phyloP scores from a whole-genome alignment of 2,797 vertebrate genomes.

The Labroides dimidiatus region DNA sequence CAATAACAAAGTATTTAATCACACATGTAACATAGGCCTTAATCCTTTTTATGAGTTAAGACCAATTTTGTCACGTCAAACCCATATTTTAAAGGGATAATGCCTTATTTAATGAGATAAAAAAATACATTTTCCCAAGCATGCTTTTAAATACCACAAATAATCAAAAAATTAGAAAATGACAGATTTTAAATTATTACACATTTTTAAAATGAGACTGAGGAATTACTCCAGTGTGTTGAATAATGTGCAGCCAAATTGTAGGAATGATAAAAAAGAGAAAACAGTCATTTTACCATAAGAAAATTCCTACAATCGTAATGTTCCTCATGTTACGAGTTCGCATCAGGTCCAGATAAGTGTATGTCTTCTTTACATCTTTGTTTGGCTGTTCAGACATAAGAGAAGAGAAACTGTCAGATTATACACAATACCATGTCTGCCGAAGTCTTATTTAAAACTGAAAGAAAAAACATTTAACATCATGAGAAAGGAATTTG shows the following conservation, averaged over 20 bases:
- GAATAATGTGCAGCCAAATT: not conserved
- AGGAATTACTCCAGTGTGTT: not conserved
- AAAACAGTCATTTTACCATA: conserved; percentile 64
- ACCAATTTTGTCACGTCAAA: no score
- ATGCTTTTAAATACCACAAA: no score
- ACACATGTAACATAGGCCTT: not conserved
- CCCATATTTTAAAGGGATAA: no score
- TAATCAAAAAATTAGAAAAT: no score
- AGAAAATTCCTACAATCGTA: conserved; percentile 51
- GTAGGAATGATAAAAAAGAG: not conserved
- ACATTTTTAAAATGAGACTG: not conserved
- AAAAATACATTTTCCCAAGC: no score
- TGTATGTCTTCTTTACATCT: conserved; percentile 22
- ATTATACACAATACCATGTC: not conserved
- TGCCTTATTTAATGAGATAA: no score
- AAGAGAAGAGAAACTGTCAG: conserved; percentile 8
- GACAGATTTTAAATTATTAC: not conserved
- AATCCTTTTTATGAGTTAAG: not conserved
- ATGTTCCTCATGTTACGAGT: conserved; percentile 67
- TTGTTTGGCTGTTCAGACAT: conserved; percentile 37
- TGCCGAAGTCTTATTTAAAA: not conserved
- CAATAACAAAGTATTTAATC: no score
- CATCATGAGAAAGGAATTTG: not conserved
- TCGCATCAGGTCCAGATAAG: conserved; percentile 66
- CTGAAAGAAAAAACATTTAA: not conserved